Evolutionary conservation across 2,797 vertebrate species (phyloP).

Genomic region (Thaleichthys pacificus): DNA sequence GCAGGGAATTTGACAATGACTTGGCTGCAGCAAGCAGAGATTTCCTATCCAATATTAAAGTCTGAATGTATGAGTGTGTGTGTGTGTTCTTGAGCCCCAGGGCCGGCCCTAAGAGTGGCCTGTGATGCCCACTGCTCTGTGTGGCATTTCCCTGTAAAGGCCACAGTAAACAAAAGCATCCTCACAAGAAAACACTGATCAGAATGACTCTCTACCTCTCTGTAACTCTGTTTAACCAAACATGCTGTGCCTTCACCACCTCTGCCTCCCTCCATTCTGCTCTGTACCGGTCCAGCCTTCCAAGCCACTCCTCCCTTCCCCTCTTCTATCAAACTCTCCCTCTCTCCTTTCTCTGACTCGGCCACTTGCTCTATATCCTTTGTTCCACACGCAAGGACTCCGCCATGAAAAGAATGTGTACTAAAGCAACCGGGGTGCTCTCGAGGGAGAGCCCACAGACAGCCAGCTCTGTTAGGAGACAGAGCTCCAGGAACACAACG

Average conservation of each 20-base stretch:
- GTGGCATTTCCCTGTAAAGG: constrained; percentile 72
- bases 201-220: constrained; percentile 18
- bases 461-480: not conserved
- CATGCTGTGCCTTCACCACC: constrained; percentile 7
- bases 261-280: not conserved
- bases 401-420: too few relatives aligned
- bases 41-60: not conserved
- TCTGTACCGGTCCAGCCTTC: not conserved
- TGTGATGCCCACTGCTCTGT: constrained; percentile 50
- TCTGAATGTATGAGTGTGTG: constrained; percentile 1
- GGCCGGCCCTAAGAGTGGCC: constrained; percentile 45
- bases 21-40: too few relatives aligned
- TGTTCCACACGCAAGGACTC: too few relatives aligned
- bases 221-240: constrained; percentile 4
- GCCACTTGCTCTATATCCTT: not conserved
- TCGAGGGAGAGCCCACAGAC: too few relatives aligned
- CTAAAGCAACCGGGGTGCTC: too few relatives aligned
- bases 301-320: too few relatives aligned
- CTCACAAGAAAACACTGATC: constrained; percentile 44
- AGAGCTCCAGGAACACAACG: constrained; percentile 55
- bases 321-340: not conserved
- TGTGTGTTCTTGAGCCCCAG: constrained; percentile 32
- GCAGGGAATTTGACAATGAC: too few relatives aligned
- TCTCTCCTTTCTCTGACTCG: not conserved
- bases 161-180: constrained; percentile 64